Evolutionary conservation across 2,888 invertebrate genomes (phyloP).

Genomic region (Lottia gigantea): DNA sequence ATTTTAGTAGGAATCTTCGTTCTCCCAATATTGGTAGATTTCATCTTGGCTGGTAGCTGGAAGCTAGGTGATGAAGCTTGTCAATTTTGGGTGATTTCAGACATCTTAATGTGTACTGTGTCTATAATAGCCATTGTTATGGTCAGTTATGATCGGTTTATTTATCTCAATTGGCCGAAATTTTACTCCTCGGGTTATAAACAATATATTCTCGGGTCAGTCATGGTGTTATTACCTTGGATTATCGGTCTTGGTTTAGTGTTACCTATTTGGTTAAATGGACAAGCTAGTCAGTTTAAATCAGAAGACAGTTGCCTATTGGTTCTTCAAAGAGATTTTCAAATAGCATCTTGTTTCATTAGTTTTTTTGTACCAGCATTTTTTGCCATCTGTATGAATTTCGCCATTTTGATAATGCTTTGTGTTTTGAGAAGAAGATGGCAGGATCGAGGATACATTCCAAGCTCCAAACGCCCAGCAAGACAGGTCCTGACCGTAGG

Average conservation of each 20-base stretch:
- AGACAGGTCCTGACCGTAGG: slow-evolving; percentile 14
- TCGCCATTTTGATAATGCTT: slow-evolving; percentile 16
- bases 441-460: neutral
- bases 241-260: slow-evolving; percentile 17
- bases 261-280: slow-evolving; percentile 18
- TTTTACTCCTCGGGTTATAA: slow-evolving; percentile 2
- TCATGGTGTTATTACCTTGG: slow-evolving; percentile 22
- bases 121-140: slow-evolving; percentile 19
- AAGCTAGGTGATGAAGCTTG: slow-evolving; percentile 19
- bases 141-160: slow-evolving; percentile 21
- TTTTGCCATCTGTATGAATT: slow-evolving; percentile 20
- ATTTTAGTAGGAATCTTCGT: slow-evolving; percentile 18
- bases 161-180: slow-evolving; percentile 15
- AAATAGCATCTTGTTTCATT: slow-evolving; percentile 13
- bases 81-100: slow-evolving; percentile 21
- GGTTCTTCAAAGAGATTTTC: slow-evolving; percentile 14
- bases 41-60: slow-evolving; percentile 16
- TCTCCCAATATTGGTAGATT: slow-evolving; percentile 16
- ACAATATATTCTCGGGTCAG: slow-evolving; percentile 13
- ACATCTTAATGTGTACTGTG: slow-evolving; percentile 20
- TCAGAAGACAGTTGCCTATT: slow-evolving; percentile 12
- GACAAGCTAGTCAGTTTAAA: neutral
- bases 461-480: slow-evolving; percentile 5
- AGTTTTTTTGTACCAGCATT: slow-evolving; percentile 23
- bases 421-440: slow-evolving; percentile 15